Evolutionary conservation across 1,140 invertebrate genomes (phyloP).

Genomic region (Drosophila equinoxialis): DNA sequence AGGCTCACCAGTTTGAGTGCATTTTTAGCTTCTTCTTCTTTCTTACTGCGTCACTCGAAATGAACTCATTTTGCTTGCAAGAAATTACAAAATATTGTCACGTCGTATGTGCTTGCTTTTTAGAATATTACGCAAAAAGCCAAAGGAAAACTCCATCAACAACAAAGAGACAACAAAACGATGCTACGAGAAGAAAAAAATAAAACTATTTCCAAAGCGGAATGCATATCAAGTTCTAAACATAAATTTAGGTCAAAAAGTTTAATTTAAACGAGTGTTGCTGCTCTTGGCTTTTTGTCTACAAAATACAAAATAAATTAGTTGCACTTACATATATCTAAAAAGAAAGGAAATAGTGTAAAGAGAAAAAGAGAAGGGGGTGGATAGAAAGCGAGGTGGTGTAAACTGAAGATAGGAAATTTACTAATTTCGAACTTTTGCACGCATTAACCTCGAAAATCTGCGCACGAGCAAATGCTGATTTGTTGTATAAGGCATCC

Average conservation of each 20-base stretch:
- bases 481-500: slow-evolving; percentile 25
- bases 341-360: slow-evolving; percentile 27
- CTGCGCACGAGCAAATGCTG: slow-evolving; percentile 62
- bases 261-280: slow-evolving; percentile 78
- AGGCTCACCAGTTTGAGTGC: slow-evolving; percentile 7
- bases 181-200: slow-evolving; percentile 2
- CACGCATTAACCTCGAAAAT: slow-evolving; percentile 79
- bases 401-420: slow-evolving; percentile 50
- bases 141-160: slow-evolving; percentile 17
- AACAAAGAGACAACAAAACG: slow-evolving; percentile 28
- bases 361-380: slow-evolving; percentile 7
- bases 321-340: slow-evolving; percentile 56
- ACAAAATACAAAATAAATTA: slow-evolving; percentile 80
- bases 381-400: neutral
- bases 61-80: slow-evolving; percentile 59
- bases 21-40: neutral
- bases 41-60: slow-evolving; percentile 19
- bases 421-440: slow-evolving; percentile 80
- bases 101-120: slow-evolving; percentile 77
- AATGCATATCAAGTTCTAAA: slow-evolving; percentile 72
- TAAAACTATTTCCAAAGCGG: neutral
- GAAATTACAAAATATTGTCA: slow-evolving; percentile 78
- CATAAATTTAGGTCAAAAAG: slow-evolving; percentile 80
- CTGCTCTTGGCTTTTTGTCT: slow-evolving; percentile 28
- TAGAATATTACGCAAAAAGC: slow-evolving; percentile 65